phyloP scores from a whole-genome alignment of 2,888 invertebrate species.

The Rhamnusium bicolor region DNA sequence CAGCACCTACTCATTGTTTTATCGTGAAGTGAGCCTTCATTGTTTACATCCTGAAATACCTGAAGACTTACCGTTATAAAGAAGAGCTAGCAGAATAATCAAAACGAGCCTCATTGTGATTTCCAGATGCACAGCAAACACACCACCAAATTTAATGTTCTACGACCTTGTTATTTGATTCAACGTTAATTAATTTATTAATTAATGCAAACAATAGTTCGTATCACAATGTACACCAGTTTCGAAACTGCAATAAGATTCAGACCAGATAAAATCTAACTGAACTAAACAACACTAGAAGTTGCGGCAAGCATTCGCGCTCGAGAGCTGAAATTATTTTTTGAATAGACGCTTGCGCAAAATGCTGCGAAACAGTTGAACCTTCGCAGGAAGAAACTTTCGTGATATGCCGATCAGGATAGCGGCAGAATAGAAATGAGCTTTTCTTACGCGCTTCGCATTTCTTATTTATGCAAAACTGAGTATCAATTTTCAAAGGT shows the following conservation, averaged over 20 bases:
- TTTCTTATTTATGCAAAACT: slow-evolving; percentile 1
- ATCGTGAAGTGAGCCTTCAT: not conserved
- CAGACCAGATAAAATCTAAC: slow-evolving; percentile 32
- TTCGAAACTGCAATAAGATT: slow-evolving; percentile 12
- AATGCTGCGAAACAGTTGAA: slow-evolving; percentile 1
- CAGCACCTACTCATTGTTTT: not conserved
- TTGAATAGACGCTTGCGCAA: slow-evolving; percentile 40
- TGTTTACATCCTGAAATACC: not conserved
- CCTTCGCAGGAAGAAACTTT: slow-evolving; percentile 24
- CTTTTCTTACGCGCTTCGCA: slow-evolving; percentile 4
- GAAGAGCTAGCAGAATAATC: not conserved
- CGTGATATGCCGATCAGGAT: slow-evolving; percentile 26
- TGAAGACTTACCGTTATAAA: slow-evolving; percentile 11
- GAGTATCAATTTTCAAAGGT: not conserved
- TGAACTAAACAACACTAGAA: slow-evolving; percentile 7
- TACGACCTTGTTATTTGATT: not conserved
- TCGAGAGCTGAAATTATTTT: slow-evolving; percentile 36
- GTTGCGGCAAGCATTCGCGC: slow-evolving; percentile 32
- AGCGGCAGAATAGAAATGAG: slow-evolving; percentile 22
- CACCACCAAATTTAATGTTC: not conserved
- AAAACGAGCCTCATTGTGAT: slow-evolving; percentile 5
- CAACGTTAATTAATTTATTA: not conserved
- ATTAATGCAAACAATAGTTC: not conserved
- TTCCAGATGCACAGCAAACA: slow-evolving; percentile 5
- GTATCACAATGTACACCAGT: not conserved